These are phyloP conservation scores for Cephalopholis sonnerati DNA, from an alignment of 2,113 vertebrate genomes.

Conservation along the genomic window DNA sequence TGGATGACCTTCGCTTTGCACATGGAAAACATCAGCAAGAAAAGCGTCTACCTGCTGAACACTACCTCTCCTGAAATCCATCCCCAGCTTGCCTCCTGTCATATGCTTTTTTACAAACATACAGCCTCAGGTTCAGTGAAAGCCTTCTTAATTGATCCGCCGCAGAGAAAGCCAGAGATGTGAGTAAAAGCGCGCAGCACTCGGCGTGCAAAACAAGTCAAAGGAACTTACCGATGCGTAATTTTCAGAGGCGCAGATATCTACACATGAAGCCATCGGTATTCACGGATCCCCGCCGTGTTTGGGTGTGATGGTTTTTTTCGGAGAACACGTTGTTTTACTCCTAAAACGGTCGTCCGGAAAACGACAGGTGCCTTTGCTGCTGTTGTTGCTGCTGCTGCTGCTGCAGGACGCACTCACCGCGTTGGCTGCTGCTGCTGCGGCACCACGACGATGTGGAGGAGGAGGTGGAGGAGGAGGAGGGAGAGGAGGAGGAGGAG, in stretches of 20 bases:
- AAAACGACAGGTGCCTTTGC: conserved; percentile 56
- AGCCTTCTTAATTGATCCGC: conserved; percentile 7
- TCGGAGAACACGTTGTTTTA: conserved; percentile 2
- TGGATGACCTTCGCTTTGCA: conserved; percentile 71
- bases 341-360: conserved; percentile 5
- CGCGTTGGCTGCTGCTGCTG: conserved; percentile 67
- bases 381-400: conserved; percentile 41
- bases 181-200: conserved; percentile 40
- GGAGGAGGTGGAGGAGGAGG: conserved; percentile 5
- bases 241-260: conserved; percentile 53
- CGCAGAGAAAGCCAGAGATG: conserved; percentile 22
- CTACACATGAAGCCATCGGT: conserved; percentile 46
- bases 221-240: conserved; percentile 75
- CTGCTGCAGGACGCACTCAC: conserved; percentile 70
- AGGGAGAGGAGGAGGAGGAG: conserved; percentile 22
- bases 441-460: conserved; percentile 62
- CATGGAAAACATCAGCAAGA: conserved; percentile 43
- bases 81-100: background rate
- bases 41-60: background rate
- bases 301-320: background rate
- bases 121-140: background rate
- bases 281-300: conserved; percentile 12
- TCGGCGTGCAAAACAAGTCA: conserved; percentile 54
- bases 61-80: background rate
- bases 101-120: background rate